Evolutionary conservation across 2,888 invertebrate genomes (phyloP).

Genomic region (Monopis laevigella): DNA sequence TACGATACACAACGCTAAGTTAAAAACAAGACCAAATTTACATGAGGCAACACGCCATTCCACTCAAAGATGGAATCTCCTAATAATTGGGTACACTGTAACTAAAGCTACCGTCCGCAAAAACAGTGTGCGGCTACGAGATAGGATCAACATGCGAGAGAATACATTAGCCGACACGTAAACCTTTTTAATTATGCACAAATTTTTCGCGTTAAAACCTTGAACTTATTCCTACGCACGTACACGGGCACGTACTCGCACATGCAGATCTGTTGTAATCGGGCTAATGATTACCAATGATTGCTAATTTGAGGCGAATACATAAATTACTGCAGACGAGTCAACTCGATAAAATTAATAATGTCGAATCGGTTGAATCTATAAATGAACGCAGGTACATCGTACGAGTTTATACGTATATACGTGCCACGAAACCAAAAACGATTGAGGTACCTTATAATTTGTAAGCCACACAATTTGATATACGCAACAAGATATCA

Average conservation of each 20-base stretch:
- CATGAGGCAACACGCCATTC: constrained; percentile 43
- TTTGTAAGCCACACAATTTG: constrained; percentile 25
- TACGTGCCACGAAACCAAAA: no score
- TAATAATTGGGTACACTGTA: constrained; percentile 41
- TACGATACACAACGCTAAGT: constrained; percentile 33
- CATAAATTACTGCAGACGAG: background rate
- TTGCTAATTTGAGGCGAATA: constrained; percentile 2
- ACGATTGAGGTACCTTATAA: no score
- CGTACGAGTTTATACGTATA: no score
- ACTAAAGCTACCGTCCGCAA: constrained; percentile 33
- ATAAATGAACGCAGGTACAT: no score
- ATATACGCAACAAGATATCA: constrained; percentile 45
- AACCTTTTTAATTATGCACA: constrained; percentile 46
- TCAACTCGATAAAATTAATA: no score
- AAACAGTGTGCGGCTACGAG: constrained; percentile 28
- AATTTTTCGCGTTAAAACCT: constrained; percentile 37
- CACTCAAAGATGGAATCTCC: constrained; percentile 43
- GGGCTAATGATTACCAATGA: constrained; percentile 7
- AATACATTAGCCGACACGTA: constrained; percentile 40
- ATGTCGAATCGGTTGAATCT: no score
- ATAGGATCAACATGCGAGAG: constrained; percentile 50
- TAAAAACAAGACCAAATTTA: constrained; percentile 36
- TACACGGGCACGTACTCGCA: background rate
- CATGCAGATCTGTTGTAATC: background rate
- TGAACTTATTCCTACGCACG: constrained; percentile 34